Base-by-base conservation (phyloP, 2,113 vertebrate species). In the Brachyhypopomus gauderio region DNA sequence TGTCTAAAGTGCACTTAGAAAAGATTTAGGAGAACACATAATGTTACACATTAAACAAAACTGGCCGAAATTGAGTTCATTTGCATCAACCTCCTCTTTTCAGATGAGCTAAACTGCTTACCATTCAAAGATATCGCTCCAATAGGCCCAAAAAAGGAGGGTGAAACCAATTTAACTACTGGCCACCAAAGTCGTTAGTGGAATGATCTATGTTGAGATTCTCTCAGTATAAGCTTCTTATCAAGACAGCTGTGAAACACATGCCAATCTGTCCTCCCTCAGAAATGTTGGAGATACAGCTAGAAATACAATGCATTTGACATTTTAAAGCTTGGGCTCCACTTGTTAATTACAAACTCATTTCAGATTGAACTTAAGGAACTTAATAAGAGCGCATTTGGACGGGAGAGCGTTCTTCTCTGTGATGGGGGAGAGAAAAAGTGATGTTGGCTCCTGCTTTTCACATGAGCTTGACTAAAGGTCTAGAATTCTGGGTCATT, bases 121-220 rank as follows among this genome's bases (percentile, higher is more conserved):
- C 89, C 90, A 88, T 93, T 93, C 87, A 92, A 89, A 92, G 91
- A 93, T 94, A 94, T 93, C 89, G 89, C 91, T 93, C 90, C 91
- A 92, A 92, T 90, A 90, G 89, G 92, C 90, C 92, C 91, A 89
- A 92, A 93, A 93, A 92, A 91, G 88, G 89, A 88, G 93, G 91
- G 91, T 93, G 91, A 92, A 93, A 93, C 92, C 93, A 94, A 94
- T 94, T 94, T 93, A 91, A 91, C 86, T 88, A 92, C 90, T 90
- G 89, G 89, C 93, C 92, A 92, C 92, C 91, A 91, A 92, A 93
- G 93, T 92, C 91, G 88, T 93, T 92, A 91, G 90, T 92, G 88
- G 87, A 92, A 91, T 90, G 92, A 94, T 94, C 92, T 91, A 92
- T 90, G 88, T 90, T 91, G 90, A 94, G 93, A 94, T 94, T 94